Conservation (phyloP, 1,140 invertebrate genomes). For the Plutomurus gul region DNA sequence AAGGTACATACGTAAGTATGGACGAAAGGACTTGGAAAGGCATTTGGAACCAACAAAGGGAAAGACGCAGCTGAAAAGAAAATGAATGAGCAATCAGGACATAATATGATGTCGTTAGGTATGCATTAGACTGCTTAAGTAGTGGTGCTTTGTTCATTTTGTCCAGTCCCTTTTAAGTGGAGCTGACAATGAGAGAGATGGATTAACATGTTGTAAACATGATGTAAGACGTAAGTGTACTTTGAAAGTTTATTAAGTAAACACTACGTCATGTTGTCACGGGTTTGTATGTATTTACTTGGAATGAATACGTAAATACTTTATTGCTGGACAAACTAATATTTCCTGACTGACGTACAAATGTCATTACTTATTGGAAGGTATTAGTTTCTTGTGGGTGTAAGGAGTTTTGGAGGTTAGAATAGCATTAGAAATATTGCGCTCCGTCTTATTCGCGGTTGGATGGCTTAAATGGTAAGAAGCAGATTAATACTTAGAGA, state of each 20-base stretch:
- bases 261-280: not conserved
- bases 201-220: not conserved
- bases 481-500: too few relatives aligned
- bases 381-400: too few relatives aligned
- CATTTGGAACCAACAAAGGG: not conserved
- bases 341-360: too few relatives aligned
- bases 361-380: too few relatives aligned
- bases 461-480: too few relatives aligned
- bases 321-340: too few relatives aligned
- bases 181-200: not conserved
- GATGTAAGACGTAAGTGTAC: not conserved
- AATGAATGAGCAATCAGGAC: slow-evolving; percentile 19
- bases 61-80: slow-evolving; percentile 2
- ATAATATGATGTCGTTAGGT: not conserved
- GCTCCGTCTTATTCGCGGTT: too few relatives aligned
- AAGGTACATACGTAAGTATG: not conserved
- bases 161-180: not conserved
- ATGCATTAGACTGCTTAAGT: not conserved
- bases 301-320: too few relatives aligned
- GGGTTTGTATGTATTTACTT: too few relatives aligned
- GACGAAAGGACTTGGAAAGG: not conserved
- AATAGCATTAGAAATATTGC: too few relatives aligned
- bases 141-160: not conserved
- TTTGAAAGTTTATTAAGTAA: not conserved
- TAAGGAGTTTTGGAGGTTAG: too few relatives aligned